phyloP scores from a whole-genome alignment of 2,888 invertebrate species.

The Tenthredo scrophulariae region DNA sequence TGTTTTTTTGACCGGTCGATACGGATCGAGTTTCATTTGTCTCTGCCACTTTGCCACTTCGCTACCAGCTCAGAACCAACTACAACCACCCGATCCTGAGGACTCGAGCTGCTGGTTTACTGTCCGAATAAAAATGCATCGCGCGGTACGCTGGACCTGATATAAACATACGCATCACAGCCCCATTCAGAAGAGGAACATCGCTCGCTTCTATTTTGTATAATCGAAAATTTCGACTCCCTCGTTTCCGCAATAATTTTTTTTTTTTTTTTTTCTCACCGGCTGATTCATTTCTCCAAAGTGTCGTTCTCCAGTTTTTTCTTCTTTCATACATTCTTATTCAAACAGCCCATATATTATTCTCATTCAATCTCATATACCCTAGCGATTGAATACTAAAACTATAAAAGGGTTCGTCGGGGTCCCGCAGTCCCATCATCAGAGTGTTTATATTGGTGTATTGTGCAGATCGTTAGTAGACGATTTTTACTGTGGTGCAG shows the following conservation, averaged over 20 bases:
- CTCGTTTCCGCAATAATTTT: neutral
- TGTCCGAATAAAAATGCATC: conserved; percentile 59
- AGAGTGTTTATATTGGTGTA: neutral
- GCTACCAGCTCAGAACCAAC: conserved; percentile 58
- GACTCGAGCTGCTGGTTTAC: neutral
- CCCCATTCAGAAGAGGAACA: neutral
- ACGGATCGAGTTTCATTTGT: conserved; percentile 75
- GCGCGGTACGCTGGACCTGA: conserved; percentile 34
- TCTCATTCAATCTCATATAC: neutral
- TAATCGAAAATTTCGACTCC: neutral
- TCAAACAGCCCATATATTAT: neutral
- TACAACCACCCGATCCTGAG: conserved; percentile 3
- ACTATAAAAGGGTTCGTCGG: neutral
- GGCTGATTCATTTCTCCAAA: neutral
- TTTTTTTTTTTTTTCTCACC: neutral
- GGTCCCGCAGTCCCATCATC: neutral
- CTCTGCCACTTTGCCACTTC: conserved; percentile 71
- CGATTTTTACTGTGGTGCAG: conserved; percentile 38
- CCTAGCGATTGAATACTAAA: neutral
- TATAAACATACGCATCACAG: neutral
- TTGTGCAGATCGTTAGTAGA: neutral
- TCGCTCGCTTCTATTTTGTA: neutral
- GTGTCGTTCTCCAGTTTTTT: neutral
- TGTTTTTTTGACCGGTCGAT: conserved; percentile 74
- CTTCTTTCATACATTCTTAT: neutral